Base-by-base conservation (phyloP, 2,888 invertebrate species). In the Linyphia triangularis region DNA sequence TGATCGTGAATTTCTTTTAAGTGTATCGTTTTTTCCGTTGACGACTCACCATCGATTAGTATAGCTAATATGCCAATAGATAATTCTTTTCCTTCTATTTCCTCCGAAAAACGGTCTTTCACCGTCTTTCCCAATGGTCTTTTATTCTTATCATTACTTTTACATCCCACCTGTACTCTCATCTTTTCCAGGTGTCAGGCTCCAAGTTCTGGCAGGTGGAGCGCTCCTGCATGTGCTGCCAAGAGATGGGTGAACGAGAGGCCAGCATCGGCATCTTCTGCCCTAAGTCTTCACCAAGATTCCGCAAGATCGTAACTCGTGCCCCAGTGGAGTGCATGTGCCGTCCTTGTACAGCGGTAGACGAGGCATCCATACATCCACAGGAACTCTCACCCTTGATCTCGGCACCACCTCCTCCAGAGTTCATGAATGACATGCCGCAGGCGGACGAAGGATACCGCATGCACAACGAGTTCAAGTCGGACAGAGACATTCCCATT, bases 171-270 rank as follows among this genome's bases (percentile, higher is more conserved):
- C n/a, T n/a, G n/a, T n/a, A n/a, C n/a, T n/a, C n/a, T 19, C 22
- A 6, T 65, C 33, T 91, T 90, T 90, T 92, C 92, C 82, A 97
- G 97, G 97, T 98, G 7, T 97, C 97, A 43, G 97, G 97, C 6
- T 97, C 97, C 91, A 97, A 97, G 94, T 96, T 97, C 92, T 98
- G 97, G 97, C 97, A 97, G 94, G 97, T 97, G 96, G 97, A 98
- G 93, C 94, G 98, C 33, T 97, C 97, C 0, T 98, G 98, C 92
- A 98, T 97, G 95, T 98, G 98, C 92, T 98, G 98, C 92, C 97
- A 98, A 93, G 98, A 98, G 92, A 97, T 97, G 91, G 97, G 97
- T 2, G 97, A 97, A 93, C 94, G 97, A 90, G 97, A 97, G 93
- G 97, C 97, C 0, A 95, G 96, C 22, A 97, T 98, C 10, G 96